A percentile compares a stretch with the other conserved stretches of the same genome.
These are phyloP conservation scores for Sus cebifrons DNA, from an alignment of 2,797 vertebrate genomes.

Conservation along the genomic window DNA sequence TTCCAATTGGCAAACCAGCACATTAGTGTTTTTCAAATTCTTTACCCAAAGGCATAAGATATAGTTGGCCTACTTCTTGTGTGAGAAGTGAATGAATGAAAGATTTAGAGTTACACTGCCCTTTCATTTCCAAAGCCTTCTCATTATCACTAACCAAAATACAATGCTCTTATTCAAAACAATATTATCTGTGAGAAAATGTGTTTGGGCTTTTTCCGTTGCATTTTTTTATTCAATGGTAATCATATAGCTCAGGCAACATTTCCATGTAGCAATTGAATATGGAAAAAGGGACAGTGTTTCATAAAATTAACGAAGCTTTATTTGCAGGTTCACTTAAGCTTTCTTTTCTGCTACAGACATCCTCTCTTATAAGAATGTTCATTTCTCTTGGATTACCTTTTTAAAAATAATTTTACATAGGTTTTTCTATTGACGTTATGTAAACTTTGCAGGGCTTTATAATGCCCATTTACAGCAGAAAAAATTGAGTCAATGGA, in stretches of 20 bases:
- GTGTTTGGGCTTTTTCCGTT: not conserved
- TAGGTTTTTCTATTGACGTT: slow-evolving; percentile 37
- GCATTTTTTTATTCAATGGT: not conserved
- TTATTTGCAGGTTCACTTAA: slow-evolving; percentile 67
- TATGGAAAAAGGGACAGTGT: slow-evolving; percentile 38
- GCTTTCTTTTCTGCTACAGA: slow-evolving; percentile 61
- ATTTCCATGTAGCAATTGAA: slow-evolving; percentile 14
- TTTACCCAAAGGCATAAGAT: not conserved
- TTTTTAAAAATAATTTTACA: slow-evolving; percentile 60
- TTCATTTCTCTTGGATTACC: slow-evolving; percentile 64
- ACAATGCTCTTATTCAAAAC: not conserved
- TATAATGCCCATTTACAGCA: not conserved
- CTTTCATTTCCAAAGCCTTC: not conserved
- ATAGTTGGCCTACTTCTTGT: not conserved
- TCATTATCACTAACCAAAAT: not conserved
- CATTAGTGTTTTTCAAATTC: not conserved
- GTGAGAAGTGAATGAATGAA: not conserved
- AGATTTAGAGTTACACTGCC: not conserved
- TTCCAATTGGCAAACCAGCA: not conserved
- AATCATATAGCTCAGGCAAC: not conserved
- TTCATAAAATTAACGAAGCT: slow-evolving; percentile 73
- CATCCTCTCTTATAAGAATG: slow-evolving; percentile 56
- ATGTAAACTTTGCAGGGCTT: not conserved
- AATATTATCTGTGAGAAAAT: not conserved
- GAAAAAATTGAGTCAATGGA: slow-evolving; percentile 13